Percentiles rank a stretch among this genome's conserved stretches.
These are phyloP conservation scores for Drosophila meridionalis DNA, from an alignment of 2,888 invertebrate species.

Conservation along the genomic window DNA sequence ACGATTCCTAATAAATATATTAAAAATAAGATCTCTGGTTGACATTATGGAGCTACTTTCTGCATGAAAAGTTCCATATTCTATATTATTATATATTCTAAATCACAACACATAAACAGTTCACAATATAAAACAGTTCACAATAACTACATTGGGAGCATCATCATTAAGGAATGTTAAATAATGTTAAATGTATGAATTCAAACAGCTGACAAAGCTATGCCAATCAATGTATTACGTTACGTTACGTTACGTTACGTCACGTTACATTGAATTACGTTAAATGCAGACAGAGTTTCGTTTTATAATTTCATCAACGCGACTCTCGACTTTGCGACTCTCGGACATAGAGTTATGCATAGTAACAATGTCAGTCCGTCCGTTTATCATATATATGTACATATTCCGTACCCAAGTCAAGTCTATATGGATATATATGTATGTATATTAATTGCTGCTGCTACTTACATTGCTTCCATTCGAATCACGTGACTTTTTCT, in stretches of 20 bases:
- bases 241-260: neutral
- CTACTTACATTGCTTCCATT: conserved; percentile 81
- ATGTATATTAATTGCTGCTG: neutral
- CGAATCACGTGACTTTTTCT: conserved; percentile 84
- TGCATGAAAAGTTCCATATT: neutral
- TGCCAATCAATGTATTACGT: neutral
- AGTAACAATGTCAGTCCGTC: neutral
- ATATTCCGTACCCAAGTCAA: neutral
- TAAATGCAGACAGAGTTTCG: neutral
- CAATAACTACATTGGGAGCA: neutral
- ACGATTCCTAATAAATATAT: too few relatives aligned
- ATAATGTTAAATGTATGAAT: neutral
- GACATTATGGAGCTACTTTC: neutral
- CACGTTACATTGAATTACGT: neutral
- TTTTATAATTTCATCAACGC: neutral
- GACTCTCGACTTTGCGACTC: neutral
- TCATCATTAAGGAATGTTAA: neutral
- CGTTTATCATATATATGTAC: neutral
- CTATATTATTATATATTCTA: neutral
- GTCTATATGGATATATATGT: neutral
- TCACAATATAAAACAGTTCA: conserved; percentile 3
- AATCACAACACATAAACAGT: neutral
- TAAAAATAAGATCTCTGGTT: too few relatives aligned
- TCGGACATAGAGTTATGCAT: neutral
- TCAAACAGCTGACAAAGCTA: neutral